These are phyloP conservation scores for Nemoura dubitans DNA, from an alignment of 2,888 invertebrate genomes.

Conservation along the genomic window DNA sequence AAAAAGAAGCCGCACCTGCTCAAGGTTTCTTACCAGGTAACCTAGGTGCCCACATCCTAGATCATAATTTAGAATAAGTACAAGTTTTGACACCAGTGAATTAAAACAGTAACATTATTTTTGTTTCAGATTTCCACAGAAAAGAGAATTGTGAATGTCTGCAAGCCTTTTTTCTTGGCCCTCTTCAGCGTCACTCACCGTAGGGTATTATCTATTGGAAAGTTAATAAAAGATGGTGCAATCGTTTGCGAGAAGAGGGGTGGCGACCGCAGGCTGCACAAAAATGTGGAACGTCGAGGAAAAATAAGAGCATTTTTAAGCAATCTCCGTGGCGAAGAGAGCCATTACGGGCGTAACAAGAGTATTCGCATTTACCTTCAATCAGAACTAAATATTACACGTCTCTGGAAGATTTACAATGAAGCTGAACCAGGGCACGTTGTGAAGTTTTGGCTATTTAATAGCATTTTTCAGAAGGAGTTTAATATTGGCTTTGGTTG, in stretches of 20 bases:
- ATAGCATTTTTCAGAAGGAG: conserved; percentile 21
- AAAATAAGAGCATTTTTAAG: not conserved
- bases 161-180: conserved; percentile 3
- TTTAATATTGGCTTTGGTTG: conserved; percentile 18
- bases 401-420: conserved; percentile 21
- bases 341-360: conserved; percentile 32
- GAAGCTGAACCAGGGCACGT: not conserved
- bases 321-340: conserved; percentile 24
- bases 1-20: not conserved
- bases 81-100: not conserved
- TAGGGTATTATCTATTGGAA: not conserved
- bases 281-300: not conserved
- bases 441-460: conserved; percentile 14
- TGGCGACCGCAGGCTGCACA: conserved; percentile 17
- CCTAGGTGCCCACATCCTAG: not conserved
- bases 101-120: not conserved
- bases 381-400: conserved; percentile 26
- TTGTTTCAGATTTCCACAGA: not conserved
- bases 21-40: not conserved
- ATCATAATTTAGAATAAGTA: not conserved
- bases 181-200: conserved; percentile 3
- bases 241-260: not conserved
- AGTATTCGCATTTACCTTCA: conserved; percentile 21
- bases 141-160: not conserved
- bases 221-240: not conserved